A percentile compares a stretch with the other conserved stretches of the same genome.
phyloP scores from a whole-genome alignment of 2,888 invertebrate species.

The Carcina quercana region DNA sequence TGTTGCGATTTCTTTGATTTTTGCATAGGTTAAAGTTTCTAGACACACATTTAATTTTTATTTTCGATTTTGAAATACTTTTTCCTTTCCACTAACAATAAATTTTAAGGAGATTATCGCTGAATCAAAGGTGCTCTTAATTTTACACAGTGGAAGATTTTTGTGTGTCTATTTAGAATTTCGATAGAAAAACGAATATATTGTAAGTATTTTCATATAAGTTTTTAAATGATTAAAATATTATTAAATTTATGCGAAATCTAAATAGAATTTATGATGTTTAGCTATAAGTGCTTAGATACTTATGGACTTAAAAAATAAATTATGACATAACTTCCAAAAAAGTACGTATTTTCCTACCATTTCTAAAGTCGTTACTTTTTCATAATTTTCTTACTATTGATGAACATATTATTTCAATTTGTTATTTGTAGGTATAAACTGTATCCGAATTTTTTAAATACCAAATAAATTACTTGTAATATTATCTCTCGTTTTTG shows the following conservation, averaged over 20 bases:
- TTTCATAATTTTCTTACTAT: no score
- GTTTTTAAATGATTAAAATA: no score
- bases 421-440: slow-evolving; percentile 32
- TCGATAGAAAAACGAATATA: no score
- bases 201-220: no score
- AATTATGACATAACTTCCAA: no score
- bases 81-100: slow-evolving; percentile 9
- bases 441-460: slow-evolving; percentile 33
- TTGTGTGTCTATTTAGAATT: slow-evolving; percentile 23
- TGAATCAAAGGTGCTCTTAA: slow-evolving; percentile 62
- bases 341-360: no score
- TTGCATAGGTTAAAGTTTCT: background rate
- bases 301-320: no score
- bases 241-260: slow-evolving; percentile 17
- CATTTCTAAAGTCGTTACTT: no score
- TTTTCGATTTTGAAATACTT: background rate
- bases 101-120: slow-evolving; percentile 33
- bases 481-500: background rate
- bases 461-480: slow-evolving; percentile 28
- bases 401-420: slow-evolving; percentile 15
- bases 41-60: background rate
- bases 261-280: no score
- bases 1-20: background rate
- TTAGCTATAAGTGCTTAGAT: no score
- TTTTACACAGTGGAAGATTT: slow-evolving; percentile 7